Evolutionary conservation across 2,113 vertebrate species (phyloP), one percentile per base, ranked within the genome.

Genomic region (Gavia stellata): DNA sequence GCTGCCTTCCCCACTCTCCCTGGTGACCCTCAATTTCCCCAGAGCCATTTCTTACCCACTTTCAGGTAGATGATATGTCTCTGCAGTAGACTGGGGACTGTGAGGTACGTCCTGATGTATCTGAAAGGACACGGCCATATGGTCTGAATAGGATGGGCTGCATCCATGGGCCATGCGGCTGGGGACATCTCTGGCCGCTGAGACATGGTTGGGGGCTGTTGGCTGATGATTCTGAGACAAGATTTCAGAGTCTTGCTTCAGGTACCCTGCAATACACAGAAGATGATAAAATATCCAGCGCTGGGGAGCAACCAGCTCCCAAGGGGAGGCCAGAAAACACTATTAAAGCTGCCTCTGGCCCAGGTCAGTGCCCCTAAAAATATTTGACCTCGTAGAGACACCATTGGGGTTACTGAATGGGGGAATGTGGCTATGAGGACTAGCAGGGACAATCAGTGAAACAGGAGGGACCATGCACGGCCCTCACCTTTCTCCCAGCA

Each of bases 381-480:
- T 47, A 44, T 24, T 44, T 47, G 17, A 21, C 53, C 75, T 42
- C 62, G 8, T 28, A 74, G 67, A 73, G 42, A 63, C 9, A 38
- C 6, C 6, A 12, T 2, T 59, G n/a, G 12, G 4, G 5, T 71
- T 77, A 36, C 40, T 56, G 21, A 40, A 52, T 0, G 45, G 31
- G 14, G 40, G 17, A 58, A 74, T 26, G 31, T 45, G 36, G 16
- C 31, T 61, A 7, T 31, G 38, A 67, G 6, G 9, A 71, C 33
- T 36, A 82, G 7, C 14, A 72, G 17, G 19, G 12, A 52, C 34
- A 80, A 36, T 3, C 23, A 50, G 33, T 50, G n/a, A 65, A 72
- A 56, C 6, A 80, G 40, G 44, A 82, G 38, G 55, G 4, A 88
- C 36, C 3, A 14, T 29, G 19, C 9, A 52, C 19, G 8, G 18